phyloP scores from a whole-genome alignment of 2,888 invertebrate genomes.

The Cephalotes varians region DNA sequence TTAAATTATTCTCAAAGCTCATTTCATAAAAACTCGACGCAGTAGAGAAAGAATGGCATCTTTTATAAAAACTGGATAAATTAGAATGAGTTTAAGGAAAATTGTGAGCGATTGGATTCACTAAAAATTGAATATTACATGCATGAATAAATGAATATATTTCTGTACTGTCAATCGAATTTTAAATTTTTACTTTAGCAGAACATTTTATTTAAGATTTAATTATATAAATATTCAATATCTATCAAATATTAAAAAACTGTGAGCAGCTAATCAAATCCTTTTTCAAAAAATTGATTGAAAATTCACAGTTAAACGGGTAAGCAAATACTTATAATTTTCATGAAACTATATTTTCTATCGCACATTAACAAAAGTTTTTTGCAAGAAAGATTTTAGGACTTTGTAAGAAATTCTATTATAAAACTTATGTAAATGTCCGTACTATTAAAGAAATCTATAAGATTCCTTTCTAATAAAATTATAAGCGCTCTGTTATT shows the following conservation, averaged over 20 bases:
- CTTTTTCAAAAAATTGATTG: background rate
- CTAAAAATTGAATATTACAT: background rate
- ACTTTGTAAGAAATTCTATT: background rate
- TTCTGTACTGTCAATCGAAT: background rate
- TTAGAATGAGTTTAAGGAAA: background rate
- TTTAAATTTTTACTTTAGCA: background rate
- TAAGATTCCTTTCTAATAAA: background rate
- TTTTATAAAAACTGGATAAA: background rate
- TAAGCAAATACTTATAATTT: background rate
- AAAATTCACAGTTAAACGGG: background rate
- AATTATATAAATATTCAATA: background rate
- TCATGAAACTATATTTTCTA: background rate
- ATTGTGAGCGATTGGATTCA: background rate
- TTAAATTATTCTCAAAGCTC: background rate
- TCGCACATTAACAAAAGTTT: background rate
- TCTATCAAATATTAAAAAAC: background rate
- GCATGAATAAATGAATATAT: background rate
- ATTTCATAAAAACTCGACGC: background rate
- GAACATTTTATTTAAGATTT: background rate
- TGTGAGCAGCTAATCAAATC: background rate
- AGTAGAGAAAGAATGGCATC: background rate
- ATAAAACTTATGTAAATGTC: background rate
- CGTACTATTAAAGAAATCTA: background rate
- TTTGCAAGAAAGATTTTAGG: background rate
- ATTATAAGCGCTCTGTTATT: background rate